phyloP scores from a whole-genome alignment of 53 echinoderm and acorn worm species.

The Echinometra lucunter region DNA sequence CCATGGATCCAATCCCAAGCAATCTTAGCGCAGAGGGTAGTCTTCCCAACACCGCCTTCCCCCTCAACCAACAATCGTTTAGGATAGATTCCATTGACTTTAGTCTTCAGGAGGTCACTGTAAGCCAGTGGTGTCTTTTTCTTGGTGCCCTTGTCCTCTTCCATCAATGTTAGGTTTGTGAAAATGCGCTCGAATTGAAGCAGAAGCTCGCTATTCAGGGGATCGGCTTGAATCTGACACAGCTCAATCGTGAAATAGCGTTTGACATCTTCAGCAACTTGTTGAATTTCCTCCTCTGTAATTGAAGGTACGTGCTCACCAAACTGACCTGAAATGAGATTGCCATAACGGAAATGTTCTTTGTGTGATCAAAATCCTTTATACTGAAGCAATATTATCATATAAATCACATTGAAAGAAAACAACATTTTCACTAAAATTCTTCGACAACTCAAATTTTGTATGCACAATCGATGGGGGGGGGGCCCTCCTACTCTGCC shows the following conservation, averaged over 20 bases:
- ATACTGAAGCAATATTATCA: no score
- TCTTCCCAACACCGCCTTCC: conserved; percentile 26
- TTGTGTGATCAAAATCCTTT: neutral
- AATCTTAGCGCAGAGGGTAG: conserved; percentile 17
- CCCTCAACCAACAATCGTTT: conserved; percentile 25
- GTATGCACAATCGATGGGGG: no score
- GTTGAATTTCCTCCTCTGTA: no score
- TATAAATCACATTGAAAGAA: no score
- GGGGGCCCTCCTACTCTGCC: no score
- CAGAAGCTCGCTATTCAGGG: neutral
- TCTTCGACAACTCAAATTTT: no score
- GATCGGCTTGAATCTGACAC: neutral
- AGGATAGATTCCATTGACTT: neutral
- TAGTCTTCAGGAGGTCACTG: neutral
- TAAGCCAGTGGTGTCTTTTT: neutral
- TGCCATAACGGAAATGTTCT: neutral
- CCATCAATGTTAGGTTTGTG: neutral
- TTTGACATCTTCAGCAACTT: neutral
- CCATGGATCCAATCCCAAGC: conserved; percentile 40
- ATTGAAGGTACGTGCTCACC: neutral
- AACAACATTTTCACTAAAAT: no score
- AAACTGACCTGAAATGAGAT: neutral
- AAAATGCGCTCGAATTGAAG: neutral
- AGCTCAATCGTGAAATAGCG: neutral
- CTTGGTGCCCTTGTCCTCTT: neutral